phyloP scores from a whole-genome alignment of 2,113 vertebrate species.

The Butorides virescens region DNA sequence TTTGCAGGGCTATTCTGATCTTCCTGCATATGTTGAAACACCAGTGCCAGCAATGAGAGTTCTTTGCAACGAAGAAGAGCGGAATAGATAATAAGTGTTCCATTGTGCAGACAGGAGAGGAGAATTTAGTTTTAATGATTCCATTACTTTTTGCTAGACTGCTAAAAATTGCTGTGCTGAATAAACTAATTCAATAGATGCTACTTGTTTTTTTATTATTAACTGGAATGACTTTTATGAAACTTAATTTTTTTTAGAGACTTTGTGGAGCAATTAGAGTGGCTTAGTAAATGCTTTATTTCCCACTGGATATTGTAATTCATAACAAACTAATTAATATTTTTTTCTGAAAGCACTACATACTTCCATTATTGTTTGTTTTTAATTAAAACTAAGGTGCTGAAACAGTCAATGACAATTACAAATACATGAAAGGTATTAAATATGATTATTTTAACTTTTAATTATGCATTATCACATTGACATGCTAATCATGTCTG shows the following conservation, averaged over 20 bases:
- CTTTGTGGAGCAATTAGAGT: not conserved
- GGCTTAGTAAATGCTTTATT: slow-evolving; percentile 14
- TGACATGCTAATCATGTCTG: not conserved
- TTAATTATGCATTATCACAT: not conserved
- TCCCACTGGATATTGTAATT: slow-evolving; percentile 11
- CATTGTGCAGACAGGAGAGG: not conserved
- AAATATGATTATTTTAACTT: not conserved
- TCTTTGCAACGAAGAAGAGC: not conserved
- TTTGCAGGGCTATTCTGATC: not conserved
- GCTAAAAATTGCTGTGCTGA: not conserved
- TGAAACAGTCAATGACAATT: slow-evolving; percentile 10
- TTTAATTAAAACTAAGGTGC: slow-evolving; percentile 36
- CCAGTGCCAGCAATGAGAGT: not conserved
- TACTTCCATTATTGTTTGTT: slow-evolving; percentile 20
- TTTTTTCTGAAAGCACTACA: slow-evolving; percentile 12
- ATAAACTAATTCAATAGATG: not conserved
- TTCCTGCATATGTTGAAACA: not conserved
- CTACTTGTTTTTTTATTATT: not conserved
- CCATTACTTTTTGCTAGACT: not conserved
- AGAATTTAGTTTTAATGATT: slow-evolving; percentile 48
- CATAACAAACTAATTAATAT: slow-evolving; percentile 40
- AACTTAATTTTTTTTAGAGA: not conserved
- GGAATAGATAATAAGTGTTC: not conserved
- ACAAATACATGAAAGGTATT: slow-evolving; percentile 2
- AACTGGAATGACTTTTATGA: not conserved